Evolutionary conservation across 1,140 invertebrate species (phyloP).

Genomic region (Meloidogyne chitwoodi): DNA sequence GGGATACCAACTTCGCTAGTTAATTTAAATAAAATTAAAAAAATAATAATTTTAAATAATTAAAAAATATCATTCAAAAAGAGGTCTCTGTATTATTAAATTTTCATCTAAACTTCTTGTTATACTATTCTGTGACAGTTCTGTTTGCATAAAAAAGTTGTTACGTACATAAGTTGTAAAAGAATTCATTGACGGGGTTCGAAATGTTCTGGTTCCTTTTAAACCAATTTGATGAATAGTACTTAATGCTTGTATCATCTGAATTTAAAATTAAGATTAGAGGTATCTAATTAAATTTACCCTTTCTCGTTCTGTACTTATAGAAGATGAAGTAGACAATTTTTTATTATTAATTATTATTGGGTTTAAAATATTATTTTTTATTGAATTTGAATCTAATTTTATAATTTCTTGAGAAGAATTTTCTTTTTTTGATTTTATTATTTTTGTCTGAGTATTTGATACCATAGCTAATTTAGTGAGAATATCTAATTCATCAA

Average conservation of each 20-base stretch:
- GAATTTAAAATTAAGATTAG: neutral
- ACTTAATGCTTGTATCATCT: slow-evolving; percentile 15
- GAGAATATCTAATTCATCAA: neutral
- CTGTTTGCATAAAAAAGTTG: neutral
- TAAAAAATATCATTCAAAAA: neutral
- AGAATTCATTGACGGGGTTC: slow-evolving; percentile 8
- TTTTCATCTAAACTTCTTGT: neutral
- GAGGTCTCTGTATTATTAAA: neutral
- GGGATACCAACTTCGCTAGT: too few relatives aligned
- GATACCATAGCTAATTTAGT: neutral
- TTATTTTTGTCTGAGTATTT: neutral
- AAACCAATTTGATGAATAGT: slow-evolving; percentile 6
- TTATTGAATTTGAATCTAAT: neutral
- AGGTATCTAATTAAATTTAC: neutral
- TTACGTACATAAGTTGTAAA: neutral
- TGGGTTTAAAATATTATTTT: neutral
- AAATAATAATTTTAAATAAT: neutral
- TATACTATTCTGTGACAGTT: neutral
- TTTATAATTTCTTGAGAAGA: neutral
- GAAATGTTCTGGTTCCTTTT: slow-evolving; percentile 10
- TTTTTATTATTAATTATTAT: slow-evolving; percentile 7
- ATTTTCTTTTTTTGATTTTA: neutral
- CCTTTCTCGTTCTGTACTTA: neutral
- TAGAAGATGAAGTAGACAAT: neutral
- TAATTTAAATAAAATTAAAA: too few relatives aligned